phyloP scores from a whole-genome alignment of 2,113 vertebrate genomes.

The Strix aluco region DNA sequence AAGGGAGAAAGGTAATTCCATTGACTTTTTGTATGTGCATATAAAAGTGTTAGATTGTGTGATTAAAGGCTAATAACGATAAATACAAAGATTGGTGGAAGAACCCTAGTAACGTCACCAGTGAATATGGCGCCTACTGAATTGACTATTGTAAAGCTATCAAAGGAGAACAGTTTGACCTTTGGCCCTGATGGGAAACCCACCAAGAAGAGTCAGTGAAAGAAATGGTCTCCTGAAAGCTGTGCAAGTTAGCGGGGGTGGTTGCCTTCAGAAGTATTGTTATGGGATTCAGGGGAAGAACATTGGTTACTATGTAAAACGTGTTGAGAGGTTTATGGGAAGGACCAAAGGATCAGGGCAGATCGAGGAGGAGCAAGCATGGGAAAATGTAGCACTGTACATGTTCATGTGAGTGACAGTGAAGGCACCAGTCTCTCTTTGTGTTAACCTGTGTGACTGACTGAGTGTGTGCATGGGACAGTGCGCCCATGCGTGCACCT shows the following conservation, averaged over 20 bases:
- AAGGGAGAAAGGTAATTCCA: background rate
- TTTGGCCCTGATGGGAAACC: background rate
- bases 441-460: background rate
- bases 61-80: background rate
- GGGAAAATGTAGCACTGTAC: background rate
- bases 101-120: background rate
- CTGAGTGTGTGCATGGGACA: accelerated
- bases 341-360: background rate
- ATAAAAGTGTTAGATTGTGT: background rate
- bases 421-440: background rate
- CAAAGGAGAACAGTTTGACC: background rate
- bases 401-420: background rate
- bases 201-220: background rate
- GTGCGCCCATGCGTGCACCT: accelerated
- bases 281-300: background rate
- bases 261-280: background rate
- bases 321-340: background rate
- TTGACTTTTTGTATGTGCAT: background rate
- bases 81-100: background rate
- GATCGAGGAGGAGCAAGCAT: background rate
- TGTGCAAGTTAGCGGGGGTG: background rate
- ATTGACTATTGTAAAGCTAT: background rate
- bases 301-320: background rate
- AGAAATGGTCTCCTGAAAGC: background rate
- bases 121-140: background rate